Base-by-base conservation (phyloP, 2,113 vertebrate genomes). In the Symphodus melops region DNA sequence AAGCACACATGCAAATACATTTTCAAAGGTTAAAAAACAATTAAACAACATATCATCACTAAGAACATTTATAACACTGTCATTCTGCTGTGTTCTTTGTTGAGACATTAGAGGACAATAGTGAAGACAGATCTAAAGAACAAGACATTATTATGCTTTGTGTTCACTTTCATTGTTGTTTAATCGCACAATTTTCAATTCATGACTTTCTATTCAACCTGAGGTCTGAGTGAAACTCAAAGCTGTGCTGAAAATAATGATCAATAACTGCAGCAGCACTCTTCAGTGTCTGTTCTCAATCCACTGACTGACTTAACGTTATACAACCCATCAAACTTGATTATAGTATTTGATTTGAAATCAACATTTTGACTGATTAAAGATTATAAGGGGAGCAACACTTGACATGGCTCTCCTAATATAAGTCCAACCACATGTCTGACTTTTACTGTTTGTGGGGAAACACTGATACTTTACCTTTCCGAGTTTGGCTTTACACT, bases 401-500 rank as follows among this genome's bases (percentile, higher is more conserved):
- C 28, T 10, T 41, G 10, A 9, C 11, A 41, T 10, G 12, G 13
- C 11, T 44, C 42, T 44, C 11, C 13, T 14, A 39, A 14, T 64
- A 66, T 63, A 55, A 70, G 55, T 73, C 33, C 44, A 72, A 79
- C 68, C 68, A 51, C 68, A 2, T 17, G 21, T 9, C 33, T 4
- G 10, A 53, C 33, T 66, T 69, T 72, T 23, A 21, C 14, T 14
- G 53, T 17, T 51, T 0, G 2, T 58, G 17, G 4, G 3, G 0
- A 54, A 8, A 39, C 0, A 13, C 3, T 19, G 17, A 60, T 36
- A 41, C n/a, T 4, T 16, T 83, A 97, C 96, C 95, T 95, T 96
- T 70, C 95, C 95, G 1, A 95, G 68, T 76, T 97, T 97, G 63
- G 86, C 82, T 79, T 93, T 93, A 67, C 96, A 98, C 79, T 97